Evolutionary conservation across 2,888 invertebrate genomes (phyloP), one percentile per base, ranked within the genome.

Genomic region (Spicauda simplicius): DNA sequence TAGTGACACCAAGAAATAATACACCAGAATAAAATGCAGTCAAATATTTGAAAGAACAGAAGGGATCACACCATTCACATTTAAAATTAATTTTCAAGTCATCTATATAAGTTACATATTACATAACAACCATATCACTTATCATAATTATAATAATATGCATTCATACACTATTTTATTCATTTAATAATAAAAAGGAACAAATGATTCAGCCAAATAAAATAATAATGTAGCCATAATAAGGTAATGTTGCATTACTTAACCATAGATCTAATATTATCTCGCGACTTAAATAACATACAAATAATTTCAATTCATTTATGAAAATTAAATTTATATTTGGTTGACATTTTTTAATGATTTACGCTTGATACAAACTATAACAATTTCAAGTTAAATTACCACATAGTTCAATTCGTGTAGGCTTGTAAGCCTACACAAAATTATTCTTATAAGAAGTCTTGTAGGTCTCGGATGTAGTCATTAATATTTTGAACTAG

Each of bases 401-500:
- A 41, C 14, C 14, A 41, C 4, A 41, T 14, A 41, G 41, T 12
- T 41, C 12, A 41, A 41, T 41, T 41, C 14, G 14, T 14, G 14
- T 14, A 41, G 53, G 53, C 53, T 14, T 20, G 7, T 33, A 33
- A 8, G 33, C 33, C 33, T 33, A 8, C 11, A 56, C 37, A 54
- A 30, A 10, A 18, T n/a, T 37, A 48, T 48, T 48, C n/a, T 54
- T 20, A 54, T 25, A 25, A 2, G 5, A 60, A 66, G 65, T 54
- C 55, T 66, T 33, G 11, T 41, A 54, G 2, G 12, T 62, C n/a
- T 53, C 52, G 18, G 52, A 33, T 20, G 30, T 66, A 55, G 66
- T 55, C 84, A 82, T 74, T 16, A 75, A 70, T 76, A 77, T 75
- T 78, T 78, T 71, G 72, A 87, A 88, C 87, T 87, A 88, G 87